Percentiles rank a stretch among this genome's conserved stretches.
phyloP scores from a whole-genome alignment of 2,797 vertebrate genomes.

The Pangasius sanitwongsei region DNA sequence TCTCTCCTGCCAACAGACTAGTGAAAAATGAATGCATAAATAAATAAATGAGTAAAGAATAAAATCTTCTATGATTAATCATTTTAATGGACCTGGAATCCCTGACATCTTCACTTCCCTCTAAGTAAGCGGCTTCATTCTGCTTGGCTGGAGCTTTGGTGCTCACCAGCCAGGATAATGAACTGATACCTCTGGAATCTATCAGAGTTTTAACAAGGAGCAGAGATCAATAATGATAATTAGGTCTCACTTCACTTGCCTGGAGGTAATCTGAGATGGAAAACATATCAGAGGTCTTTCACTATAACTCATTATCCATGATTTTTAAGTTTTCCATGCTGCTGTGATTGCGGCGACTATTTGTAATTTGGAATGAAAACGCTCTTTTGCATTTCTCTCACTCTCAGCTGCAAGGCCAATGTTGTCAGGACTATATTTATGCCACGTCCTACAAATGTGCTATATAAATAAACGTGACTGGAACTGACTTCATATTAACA shows the following conservation, averaged over 20 bases:
- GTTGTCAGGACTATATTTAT: not conserved
- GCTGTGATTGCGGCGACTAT: slow-evolving; percentile 23
- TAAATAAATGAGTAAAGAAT: slow-evolving; percentile 46
- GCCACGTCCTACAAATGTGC: not conserved
- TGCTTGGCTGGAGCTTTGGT: slow-evolving; percentile 52
- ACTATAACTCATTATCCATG: slow-evolving; percentile 22
- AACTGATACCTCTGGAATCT: slow-evolving; percentile 63
- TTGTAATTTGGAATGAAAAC: not conserved
- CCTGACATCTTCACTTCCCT: slow-evolving; percentile 31
- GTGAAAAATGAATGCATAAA: slow-evolving; percentile 22
- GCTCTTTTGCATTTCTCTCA: not conserved
- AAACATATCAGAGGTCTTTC: slow-evolving; percentile 56
- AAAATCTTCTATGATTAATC: slow-evolving; percentile 64
- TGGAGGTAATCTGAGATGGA: slow-evolving; percentile 45
- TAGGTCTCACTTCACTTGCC: slow-evolving; percentile 26
- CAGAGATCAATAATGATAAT: slow-evolving; percentile 65
- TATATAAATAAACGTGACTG: not conserved
- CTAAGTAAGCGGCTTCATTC: slow-evolving; percentile 51
- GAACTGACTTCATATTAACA: not conserved
- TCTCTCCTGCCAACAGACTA: slow-evolving; percentile 54
- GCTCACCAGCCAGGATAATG: slow-evolving; percentile 56
- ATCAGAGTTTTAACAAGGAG: slow-evolving; percentile 63
- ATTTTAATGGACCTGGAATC: slow-evolving; percentile 55
- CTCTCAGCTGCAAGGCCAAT: not conserved
- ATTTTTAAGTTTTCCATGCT: slow-evolving; percentile 48